Evolutionary conservation across 2,797 vertebrate genomes (phyloP).

Genomic region (Sebastes paucispinis): DNA sequence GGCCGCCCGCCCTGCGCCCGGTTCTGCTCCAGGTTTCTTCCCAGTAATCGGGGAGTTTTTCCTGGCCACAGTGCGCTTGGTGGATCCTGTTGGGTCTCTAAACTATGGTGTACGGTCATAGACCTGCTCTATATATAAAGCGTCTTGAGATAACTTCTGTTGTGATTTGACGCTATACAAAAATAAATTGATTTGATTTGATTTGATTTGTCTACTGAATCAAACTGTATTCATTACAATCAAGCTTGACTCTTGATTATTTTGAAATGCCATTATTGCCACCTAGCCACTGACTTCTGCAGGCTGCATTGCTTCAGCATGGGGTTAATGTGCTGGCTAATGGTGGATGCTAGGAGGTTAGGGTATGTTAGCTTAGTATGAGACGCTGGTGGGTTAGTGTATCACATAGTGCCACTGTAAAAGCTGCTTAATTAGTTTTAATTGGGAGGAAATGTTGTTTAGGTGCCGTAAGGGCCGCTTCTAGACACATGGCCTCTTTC

Average conservation of each 20-base stretch:
- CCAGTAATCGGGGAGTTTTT: no score
- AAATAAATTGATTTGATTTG: no score
- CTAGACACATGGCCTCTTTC: background rate
- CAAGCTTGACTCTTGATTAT: background rate
- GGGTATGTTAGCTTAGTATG: background rate
- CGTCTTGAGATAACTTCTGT: no score
- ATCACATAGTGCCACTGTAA: background rate
- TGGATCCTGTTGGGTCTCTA: no score
- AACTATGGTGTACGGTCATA: no score
- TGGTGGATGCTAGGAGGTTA: background rate
- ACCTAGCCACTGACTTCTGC: background rate
- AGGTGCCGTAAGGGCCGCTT: background rate
- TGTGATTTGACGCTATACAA: no score
- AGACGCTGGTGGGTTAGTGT: background rate
- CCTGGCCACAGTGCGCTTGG: no score
- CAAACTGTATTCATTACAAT: background rate
- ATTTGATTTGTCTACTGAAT: background rate
- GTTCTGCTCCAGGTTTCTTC: no score
- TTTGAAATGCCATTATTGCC: background rate
- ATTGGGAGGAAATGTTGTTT: conserved; percentile 11
- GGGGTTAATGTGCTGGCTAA: conserved; percentile 36
- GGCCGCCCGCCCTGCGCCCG: no score
- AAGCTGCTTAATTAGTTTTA: conserved; percentile 4
- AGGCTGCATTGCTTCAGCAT: conserved; percentile 1
- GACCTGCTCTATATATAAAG: no score